Conservation (phyloP, 2,113 vertebrate species). For the Mellivora capensis region DNA sequence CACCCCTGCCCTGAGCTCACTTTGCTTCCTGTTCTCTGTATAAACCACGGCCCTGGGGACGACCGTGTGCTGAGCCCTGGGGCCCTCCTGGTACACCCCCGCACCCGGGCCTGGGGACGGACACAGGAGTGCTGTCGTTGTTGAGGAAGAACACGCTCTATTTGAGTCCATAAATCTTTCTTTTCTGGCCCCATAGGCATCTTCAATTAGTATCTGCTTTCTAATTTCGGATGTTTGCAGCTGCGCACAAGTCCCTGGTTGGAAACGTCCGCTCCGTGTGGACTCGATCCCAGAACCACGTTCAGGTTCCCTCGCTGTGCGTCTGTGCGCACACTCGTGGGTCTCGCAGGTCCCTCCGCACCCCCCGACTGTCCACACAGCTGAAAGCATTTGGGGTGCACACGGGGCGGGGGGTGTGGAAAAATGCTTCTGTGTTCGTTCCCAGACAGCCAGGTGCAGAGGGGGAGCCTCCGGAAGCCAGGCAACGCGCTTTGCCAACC, state of each 20-base stretch:
- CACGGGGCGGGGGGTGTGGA: neutral
- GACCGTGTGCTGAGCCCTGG: too few relatives aligned
- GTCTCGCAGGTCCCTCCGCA: too few relatives aligned
- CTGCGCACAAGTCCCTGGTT: neutral
- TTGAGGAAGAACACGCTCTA: neutral
- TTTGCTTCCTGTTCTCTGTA: neutral
- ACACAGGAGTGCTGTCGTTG: neutral
- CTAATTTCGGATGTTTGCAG: accelerated
- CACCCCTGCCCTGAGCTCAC: neutral
- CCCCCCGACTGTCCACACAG: neutral
- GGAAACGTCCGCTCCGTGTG: accelerated
- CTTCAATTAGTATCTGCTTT: too few relatives aligned
- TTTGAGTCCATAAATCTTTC: neutral
- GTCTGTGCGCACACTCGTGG: accelerated
- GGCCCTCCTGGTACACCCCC: accelerated
- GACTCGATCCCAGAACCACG: neutral
- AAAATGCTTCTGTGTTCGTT: neutral
- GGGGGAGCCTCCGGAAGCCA: neutral
- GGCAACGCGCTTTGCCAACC: neutral
- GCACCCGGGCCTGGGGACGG: neutral
- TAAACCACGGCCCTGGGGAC: too few relatives aligned
- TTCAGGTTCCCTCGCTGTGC: neutral
- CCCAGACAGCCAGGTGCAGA: neutral
- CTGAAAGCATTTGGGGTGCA: too few relatives aligned
- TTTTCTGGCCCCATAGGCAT: accelerated